Evolutionary conservation across 2,113 vertebrate species (phyloP).

Genomic region (Brachypteracias leptosomus): DNA sequence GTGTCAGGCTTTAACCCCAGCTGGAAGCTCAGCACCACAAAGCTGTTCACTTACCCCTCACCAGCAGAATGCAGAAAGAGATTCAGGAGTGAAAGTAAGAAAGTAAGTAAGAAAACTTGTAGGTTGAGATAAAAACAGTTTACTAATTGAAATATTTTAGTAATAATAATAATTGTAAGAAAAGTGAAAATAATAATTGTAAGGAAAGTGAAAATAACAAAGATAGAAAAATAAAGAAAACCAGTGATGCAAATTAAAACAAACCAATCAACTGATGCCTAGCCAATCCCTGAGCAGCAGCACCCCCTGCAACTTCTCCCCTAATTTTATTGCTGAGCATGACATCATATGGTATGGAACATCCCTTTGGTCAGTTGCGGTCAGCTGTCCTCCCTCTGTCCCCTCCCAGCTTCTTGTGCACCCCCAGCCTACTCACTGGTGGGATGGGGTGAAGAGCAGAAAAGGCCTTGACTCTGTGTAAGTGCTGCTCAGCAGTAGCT

Average conservation of each 20-base stretch:
- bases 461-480: too few relatives aligned
- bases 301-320: fast-evolving
- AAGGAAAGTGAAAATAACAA: neutral
- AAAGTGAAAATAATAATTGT: too few relatives aligned
- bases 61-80: neutral
- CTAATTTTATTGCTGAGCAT: neutral
- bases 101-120: neutral
- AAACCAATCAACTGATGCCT: neutral
- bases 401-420: neutral
- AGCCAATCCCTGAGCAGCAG: neutral
- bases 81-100: neutral
- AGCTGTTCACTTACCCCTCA: neutral
- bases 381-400: neutral
- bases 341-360: too few relatives aligned
- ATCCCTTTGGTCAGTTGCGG: neutral
- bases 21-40: neutral
- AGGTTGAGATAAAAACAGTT: neutral
- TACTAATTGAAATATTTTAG: neutral
- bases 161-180: neutral
- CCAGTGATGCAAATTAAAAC: neutral
- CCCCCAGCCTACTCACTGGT: neutral
- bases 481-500: too few relatives aligned
- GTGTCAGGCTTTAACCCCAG: neutral
- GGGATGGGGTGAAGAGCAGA: neutral
- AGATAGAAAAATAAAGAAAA: neutral